A percentile compares a stretch with the other conserved stretches of the same genome.
These are phyloP conservation scores for Polypterus bichir DNA, from an alignment of 2,113 vertebrate genomes.

Conservation along the genomic window DNA sequence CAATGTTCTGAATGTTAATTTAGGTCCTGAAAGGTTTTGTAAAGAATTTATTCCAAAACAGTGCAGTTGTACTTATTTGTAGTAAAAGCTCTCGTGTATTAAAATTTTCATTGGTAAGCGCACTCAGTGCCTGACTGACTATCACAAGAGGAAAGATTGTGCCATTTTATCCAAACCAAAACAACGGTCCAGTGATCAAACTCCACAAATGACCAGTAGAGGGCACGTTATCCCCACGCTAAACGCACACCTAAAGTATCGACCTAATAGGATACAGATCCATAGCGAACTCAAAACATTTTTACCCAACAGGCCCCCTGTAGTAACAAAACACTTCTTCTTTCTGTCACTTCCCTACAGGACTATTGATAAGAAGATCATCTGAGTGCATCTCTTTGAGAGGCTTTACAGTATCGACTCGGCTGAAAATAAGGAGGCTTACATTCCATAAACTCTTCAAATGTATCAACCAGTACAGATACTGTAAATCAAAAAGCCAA, in stretches of 20 bases:
- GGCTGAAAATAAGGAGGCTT: neutral
- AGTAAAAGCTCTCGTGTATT: no score
- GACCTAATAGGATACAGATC: slow-evolving; percentile 49
- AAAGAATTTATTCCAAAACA: no score
- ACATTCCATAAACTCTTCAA: no score
- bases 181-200: neutral
- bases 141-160: neutral
- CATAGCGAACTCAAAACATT: slow-evolving; percentile 50
- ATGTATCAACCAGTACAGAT: no score
- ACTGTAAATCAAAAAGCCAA: no score
- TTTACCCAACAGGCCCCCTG: slow-evolving; percentile 59
- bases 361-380: slow-evolving; percentile 63
- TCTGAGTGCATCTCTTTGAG: slow-evolving; percentile 56
- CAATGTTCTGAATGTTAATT: no score
- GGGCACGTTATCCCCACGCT: slow-evolving; percentile 55
- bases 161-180: neutral
- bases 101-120: no score
- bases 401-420: slow-evolving; percentile 50
- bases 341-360: slow-evolving; percentile 57
- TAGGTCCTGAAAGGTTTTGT: no score
- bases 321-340: slow-evolving; percentile 59
- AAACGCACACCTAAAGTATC: slow-evolving; percentile 38
- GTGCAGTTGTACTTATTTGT: no score
- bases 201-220: slow-evolving; percentile 51
- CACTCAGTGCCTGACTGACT: no score